These are phyloP conservation scores for Eidolon helvum DNA, from an alignment of 2,113 vertebrate genomes.

Conservation along the genomic window DNA sequence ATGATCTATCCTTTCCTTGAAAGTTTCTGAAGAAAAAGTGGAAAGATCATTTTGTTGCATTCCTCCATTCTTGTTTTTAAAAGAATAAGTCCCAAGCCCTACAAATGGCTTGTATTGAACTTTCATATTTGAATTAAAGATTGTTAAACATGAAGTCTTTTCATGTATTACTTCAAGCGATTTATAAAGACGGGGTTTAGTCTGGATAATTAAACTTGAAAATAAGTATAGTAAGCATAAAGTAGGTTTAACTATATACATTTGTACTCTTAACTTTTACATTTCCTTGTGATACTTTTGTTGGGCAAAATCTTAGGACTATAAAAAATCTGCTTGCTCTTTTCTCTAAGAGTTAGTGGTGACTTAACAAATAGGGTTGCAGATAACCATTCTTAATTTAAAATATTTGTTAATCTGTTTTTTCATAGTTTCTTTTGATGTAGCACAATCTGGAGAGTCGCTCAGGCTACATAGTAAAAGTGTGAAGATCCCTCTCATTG, in stretches of 20 bases:
- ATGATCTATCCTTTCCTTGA: conserved; percentile 77
- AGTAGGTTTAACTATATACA: conserved; percentile 54
- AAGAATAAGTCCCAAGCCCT: conserved; percentile 73
- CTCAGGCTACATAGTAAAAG: conserved; percentile 77
- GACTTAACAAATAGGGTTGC: conserved; percentile 43
- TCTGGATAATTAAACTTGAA: conserved; percentile 72
- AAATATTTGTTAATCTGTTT: conserved; percentile 67
- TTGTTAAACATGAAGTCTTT: conserved; percentile 84
- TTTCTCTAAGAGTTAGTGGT: conserved; percentile 74
- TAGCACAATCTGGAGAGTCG: conserved; percentile 79
- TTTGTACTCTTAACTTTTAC: conserved; percentile 69
- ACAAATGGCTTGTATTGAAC: conserved; percentile 83
- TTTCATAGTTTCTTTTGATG: conserved; percentile 75
- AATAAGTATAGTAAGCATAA: conserved; percentile 57
- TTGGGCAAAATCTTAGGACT: conserved; percentile 77
- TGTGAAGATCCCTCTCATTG: conserved; percentile 71
- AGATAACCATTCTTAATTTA: conserved; percentile 66
- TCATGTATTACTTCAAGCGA: conserved; percentile 80
- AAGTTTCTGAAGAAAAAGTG: conserved; percentile 80
- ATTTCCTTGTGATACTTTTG: conserved; percentile 76
- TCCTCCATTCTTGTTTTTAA: conserved; percentile 72
- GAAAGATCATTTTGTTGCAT: conserved; percentile 81
- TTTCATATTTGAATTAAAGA: conserved; percentile 85
- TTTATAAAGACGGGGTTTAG: conserved; percentile 79
- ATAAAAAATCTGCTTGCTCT: conserved; percentile 69